These are phyloP conservation scores for Gryon sp. DNA, from an alignment of 1,140 invertebrate species.

Conservation along the genomic window DNA sequence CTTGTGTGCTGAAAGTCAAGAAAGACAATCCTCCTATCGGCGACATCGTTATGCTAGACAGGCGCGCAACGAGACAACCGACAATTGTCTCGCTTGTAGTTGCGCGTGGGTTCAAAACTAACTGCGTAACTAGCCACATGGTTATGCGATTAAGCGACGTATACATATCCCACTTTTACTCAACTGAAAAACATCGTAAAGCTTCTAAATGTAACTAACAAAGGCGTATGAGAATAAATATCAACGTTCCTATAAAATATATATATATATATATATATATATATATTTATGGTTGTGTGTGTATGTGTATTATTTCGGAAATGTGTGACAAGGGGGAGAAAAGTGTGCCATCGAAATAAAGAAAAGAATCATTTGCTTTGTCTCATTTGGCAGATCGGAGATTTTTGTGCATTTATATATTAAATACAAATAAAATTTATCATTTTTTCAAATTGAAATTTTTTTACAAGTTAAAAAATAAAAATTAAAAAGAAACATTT, in stretches of 20 bases:
- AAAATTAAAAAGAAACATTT: too few relatives aligned
- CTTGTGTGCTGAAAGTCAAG: slow-evolving; percentile 14
- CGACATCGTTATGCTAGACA: slow-evolving; percentile 58
- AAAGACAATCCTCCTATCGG: slow-evolving; percentile 54
- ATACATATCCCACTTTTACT: slow-evolving; percentile 38
- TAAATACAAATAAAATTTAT: too few relatives aligned
- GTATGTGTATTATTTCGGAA: not conserved
- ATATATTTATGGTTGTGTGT: not conserved
- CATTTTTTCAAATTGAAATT: too few relatives aligned
- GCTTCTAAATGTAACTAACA: slow-evolving; percentile 50
- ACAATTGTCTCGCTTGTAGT: slow-evolving; percentile 57
- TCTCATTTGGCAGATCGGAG: slow-evolving; percentile 14
- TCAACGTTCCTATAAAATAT: slow-evolving; percentile 1
- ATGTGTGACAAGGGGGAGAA: slow-evolving; percentile 20
- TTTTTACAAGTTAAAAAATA: too few relatives aligned
- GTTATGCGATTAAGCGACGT: slow-evolving; percentile 48
- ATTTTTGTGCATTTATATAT: too few relatives aligned
- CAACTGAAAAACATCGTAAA: slow-evolving; percentile 46
- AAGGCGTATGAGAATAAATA: slow-evolving; percentile 38
- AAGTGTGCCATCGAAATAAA: slow-evolving; percentile 34
- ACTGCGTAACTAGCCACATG: slow-evolving; percentile 60
- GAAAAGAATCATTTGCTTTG: slow-evolving; percentile 33
- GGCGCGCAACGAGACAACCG: slow-evolving; percentile 41
- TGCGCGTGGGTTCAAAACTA: slow-evolving; percentile 58
- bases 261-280: not conserved